Evolutionary conservation across 1,140 invertebrate genomes (phyloP).

Genomic region (Dendroctonus valens): DNA sequence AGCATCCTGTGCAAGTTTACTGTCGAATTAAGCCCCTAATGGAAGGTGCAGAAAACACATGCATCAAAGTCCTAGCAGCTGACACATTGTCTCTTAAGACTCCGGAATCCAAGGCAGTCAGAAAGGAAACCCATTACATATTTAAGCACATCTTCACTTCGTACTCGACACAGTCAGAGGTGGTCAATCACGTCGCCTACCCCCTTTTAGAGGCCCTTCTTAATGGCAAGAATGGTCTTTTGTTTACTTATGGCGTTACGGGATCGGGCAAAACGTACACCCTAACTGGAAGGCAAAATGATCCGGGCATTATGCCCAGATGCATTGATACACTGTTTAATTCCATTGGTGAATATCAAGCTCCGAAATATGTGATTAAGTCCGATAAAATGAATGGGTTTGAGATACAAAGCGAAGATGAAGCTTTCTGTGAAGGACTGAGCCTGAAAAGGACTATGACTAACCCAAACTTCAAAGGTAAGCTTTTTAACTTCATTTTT

Average conservation of each 20-base stretch:
- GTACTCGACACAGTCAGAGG: conserved; percentile 72
- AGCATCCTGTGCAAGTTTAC: conserved; percentile 81
- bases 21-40: conserved; percentile 78
- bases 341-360: conserved; percentile 74
- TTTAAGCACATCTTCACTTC: conserved; percentile 86
- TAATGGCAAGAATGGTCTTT: conserved; percentile 79
- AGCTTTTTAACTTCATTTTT: too few relatives aligned
- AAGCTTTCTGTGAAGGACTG: conserved; percentile 80
- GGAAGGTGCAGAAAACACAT: conserved; percentile 60
- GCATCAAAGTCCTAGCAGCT: conserved; percentile 71
- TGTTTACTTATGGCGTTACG: conserved; percentile 96
- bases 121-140: conserved; percentile 71
- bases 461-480: too few relatives aligned
- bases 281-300: conserved; percentile 78
- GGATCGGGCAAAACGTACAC: conserved; percentile 96
- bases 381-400: conserved; percentile 93
- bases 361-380: conserved; percentile 84
- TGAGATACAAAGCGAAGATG: conserved; percentile 82
- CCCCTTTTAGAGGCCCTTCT: conserved; percentile 82
- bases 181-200: conserved; percentile 82
- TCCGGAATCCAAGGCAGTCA: conserved; percentile 57
- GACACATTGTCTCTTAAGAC: conserved; percentile 67
- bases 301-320: conserved; percentile 84
- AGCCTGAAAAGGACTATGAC: too few relatives aligned
- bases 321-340: conserved; percentile 92